phyloP scores from a whole-genome alignment of 2,888 invertebrate genomes.

The Notodromas monacha region DNA sequence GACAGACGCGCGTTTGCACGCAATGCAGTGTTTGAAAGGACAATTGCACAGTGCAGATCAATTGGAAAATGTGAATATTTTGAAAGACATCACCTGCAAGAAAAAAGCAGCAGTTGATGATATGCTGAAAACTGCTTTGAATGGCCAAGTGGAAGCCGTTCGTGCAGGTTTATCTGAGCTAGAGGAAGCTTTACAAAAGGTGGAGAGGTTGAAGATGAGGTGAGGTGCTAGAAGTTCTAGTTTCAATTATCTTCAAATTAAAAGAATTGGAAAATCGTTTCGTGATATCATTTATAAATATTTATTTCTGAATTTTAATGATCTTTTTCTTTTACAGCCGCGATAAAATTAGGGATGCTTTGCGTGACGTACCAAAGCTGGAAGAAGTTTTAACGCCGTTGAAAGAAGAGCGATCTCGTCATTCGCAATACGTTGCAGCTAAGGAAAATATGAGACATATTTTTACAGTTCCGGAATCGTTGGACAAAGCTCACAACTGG shows the following conservation, averaged over 20 bases:
- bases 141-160: conserved; percentile 87
- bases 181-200: conserved; percentile 48
- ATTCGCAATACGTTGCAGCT: conserved; percentile 88
- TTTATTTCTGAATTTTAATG: too few relatives aligned
- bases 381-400: conserved; percentile 49
- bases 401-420: conserved; percentile 62
- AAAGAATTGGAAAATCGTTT: not conserved
- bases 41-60: too few relatives aligned
- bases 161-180: conserved; percentile 66
- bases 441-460: conserved; percentile 93
- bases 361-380: conserved; percentile 40
- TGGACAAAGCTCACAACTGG: conserved; percentile 66
- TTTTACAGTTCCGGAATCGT: conserved; percentile 83
- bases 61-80: too few relatives aligned
- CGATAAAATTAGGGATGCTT: conserved; percentile 35
- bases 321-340: too few relatives aligned
- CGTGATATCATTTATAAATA: too few relatives aligned
- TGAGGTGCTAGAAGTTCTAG: conserved; percentile 18
- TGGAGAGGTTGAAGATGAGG: conserved; percentile 29
- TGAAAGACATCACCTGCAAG: too few relatives aligned
- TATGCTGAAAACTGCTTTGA: conserved; percentile 93
- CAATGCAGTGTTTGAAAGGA: too few relatives aligned
- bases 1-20: too few relatives aligned
- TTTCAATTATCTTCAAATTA: not conserved
- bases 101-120: too few relatives aligned